A percentile compares a stretch with the other conserved stretches of the same genome.
Evolutionary conservation across 1,140 invertebrate species (phyloP).

Genomic region (Macrocentrus cingulum): DNA sequence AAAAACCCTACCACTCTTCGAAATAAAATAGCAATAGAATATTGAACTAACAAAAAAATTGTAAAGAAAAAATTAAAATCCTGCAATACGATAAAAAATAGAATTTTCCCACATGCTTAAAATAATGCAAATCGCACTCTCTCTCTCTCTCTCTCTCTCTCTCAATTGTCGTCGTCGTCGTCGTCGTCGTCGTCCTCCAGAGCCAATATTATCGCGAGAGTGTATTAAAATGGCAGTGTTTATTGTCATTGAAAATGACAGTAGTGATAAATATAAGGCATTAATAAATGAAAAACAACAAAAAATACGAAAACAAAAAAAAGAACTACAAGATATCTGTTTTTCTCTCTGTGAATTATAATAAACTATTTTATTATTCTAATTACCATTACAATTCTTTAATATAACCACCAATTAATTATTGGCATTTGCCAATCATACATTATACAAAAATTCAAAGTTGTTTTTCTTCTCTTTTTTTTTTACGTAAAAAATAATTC

Average conservation of each 20-base stretch:
- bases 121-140: conserved; percentile 24
- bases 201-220: conserved; percentile 20
- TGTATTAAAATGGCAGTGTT: conserved; percentile 38
- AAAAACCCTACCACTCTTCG: neutral
- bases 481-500: too few relatives aligned
- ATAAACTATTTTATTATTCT: conserved; percentile 61
- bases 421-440: conserved; percentile 29
- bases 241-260: conserved; percentile 52
- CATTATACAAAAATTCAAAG: neutral
- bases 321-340: conserved; percentile 14
- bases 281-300: too few relatives aligned
- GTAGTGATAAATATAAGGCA: conserved; percentile 56
- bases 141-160: too few relatives aligned
- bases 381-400: conserved; percentile 17
- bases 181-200: too few relatives aligned
- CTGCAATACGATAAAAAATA: neutral
- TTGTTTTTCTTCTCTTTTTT: too few relatives aligned
- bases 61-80: conserved; percentile 34
- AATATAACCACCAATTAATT: conserved; percentile 9
- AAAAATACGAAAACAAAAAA: too few relatives aligned
- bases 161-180: too few relatives aligned
- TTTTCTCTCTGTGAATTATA: conserved; percentile 60
- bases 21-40: neutral
- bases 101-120: conserved; percentile 26
- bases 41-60: conserved; percentile 20